Percentiles rank a stretch among this genome's conserved stretches.
Conservation (phyloP, 2,888 invertebrate genomes). For the Cynaeus angustus region DNA sequence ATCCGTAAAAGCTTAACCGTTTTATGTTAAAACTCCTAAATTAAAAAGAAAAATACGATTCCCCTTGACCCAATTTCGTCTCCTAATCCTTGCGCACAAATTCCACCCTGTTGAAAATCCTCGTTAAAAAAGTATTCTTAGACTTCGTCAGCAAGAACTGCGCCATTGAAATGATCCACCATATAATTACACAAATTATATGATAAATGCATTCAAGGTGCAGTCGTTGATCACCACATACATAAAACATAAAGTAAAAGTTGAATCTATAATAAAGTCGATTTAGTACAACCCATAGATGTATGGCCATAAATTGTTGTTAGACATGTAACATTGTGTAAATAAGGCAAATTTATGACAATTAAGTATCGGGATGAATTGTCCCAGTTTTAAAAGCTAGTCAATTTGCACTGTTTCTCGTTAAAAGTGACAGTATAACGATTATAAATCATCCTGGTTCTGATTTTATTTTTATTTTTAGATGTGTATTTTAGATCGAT, state of each 20-base stretch:
- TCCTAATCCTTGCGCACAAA: constrained; percentile 2
- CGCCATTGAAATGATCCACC: too few species aligned
- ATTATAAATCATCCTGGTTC: background rate
- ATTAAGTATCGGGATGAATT: constrained; percentile 4
- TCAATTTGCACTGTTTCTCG: background rate
- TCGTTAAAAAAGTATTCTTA: background rate
- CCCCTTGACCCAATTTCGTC: constrained; percentile 3
- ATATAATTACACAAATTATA: too few species aligned
- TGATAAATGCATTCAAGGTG: background rate
- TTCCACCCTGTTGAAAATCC: background rate
- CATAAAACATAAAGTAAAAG: constrained; percentile 7
- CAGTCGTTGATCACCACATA: background rate
- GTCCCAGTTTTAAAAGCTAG: background rate
- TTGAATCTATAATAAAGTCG: background rate
- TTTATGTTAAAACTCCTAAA: background rate
- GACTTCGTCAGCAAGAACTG: background rate
- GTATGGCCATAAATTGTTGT: constrained; percentile 11
- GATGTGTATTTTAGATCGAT: constrained; percentile 11
- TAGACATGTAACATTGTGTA: constrained; percentile 23
- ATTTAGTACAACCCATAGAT: constrained; percentile 1
- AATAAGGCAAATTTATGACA: constrained; percentile 28
- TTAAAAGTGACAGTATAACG: constrained; percentile 10
- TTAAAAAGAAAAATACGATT: constrained; percentile 1
- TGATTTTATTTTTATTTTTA: constrained; percentile 18
- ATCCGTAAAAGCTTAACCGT: constrained; percentile 1